phyloP scores from a whole-genome alignment of 2,797 vertebrate genomes.

The Hippoglossus hippoglossus region DNA sequence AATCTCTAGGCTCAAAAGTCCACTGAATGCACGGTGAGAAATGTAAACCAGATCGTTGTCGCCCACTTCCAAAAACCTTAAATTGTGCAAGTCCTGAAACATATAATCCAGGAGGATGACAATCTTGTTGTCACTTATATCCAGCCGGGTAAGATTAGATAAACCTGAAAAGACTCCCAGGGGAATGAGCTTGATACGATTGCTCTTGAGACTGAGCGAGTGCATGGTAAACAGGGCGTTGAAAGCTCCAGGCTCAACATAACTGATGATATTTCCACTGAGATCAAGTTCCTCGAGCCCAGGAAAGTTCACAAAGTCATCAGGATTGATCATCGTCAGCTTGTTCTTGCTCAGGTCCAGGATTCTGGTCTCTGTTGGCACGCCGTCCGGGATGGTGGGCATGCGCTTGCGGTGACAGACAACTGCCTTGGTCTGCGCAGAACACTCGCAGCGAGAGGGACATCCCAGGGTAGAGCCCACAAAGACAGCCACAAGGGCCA shows the following conservation, averaged over 20 bases:
- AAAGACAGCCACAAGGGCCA: constrained; percentile 92
- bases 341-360: constrained; percentile 99
- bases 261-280: constrained; percentile 96
- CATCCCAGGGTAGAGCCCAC: constrained; percentile 90
- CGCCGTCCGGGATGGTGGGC: constrained; percentile 93
- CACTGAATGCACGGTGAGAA: constrained; percentile 97
- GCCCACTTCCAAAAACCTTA: constrained; percentile 95
- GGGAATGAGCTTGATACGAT: constrained; percentile 96
- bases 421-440: constrained; percentile 96
- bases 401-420: constrained; percentile 95
- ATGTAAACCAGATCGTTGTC: constrained; percentile 99
- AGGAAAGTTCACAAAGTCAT: constrained; percentile 93
- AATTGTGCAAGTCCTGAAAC: constrained; percentile 98
- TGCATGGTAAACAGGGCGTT: constrained; percentile 94
- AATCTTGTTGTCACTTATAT: constrained; percentile 99
- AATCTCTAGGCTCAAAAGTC: constrained; percentile 93
- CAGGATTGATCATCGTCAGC: constrained; percentile 92
- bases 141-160: constrained; percentile 94
- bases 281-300: constrained; percentile 96
- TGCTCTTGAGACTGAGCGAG: constrained; percentile 95
- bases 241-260: constrained; percentile 97
- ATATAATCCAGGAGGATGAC: constrained; percentile 99
- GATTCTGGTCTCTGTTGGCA: constrained; percentile 97
- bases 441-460: constrained; percentile 97
- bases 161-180: constrained; percentile 95